Base-by-base conservation (phyloP, 2,888 invertebrate species). In the Cryptus armator region DNA sequence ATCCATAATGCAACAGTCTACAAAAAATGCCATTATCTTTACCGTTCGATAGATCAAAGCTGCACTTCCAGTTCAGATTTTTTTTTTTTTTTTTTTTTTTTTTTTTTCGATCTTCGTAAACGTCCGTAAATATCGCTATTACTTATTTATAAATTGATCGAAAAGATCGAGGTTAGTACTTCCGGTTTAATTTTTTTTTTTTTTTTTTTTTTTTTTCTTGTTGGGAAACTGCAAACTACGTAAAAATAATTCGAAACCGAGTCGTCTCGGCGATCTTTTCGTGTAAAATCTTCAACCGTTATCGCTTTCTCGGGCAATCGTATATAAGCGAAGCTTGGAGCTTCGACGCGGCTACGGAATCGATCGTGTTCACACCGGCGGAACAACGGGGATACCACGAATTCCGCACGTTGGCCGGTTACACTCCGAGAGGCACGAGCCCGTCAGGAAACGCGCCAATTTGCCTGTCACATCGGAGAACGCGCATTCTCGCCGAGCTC, bases 401-500 rank as follows among this genome's bases (percentile, higher is more conserved):
- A 87, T 88, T 89, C 88, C 87, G 64, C 48, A 76, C 72, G 86
- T 84, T 85, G 74, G 84, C 77, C 87, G 88, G 85, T 88, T 87
- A 88, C 88, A 87, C 88, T 87, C 85, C 86, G 84, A 51, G 77
- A 87, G 87, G 86, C 88, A 87, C 87, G 88, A 87, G 88, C 84
- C 82, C 85, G 87, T 88, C 88, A 88, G 93, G 93, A 93, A 93
- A 92, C 89, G 92, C 90, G 89, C 91, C 92, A 93, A 93, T 93
- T 93, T 92, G 91, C 92, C 91, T 91, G 92, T 93, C 92, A 91
- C 90, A 85, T 77, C 72, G 82, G 74, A 68, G 75, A 84, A 86
- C 86, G 85, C 85, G 81, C 80, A 75, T 80, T 83, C 79, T 79
- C 37, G 64, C 62, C 43, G 71, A 68, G 72, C 74, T 46, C 85